Evolutionary conservation across 2,888 invertebrate genomes (phyloP).

Genomic region (Formica aserva): DNA sequence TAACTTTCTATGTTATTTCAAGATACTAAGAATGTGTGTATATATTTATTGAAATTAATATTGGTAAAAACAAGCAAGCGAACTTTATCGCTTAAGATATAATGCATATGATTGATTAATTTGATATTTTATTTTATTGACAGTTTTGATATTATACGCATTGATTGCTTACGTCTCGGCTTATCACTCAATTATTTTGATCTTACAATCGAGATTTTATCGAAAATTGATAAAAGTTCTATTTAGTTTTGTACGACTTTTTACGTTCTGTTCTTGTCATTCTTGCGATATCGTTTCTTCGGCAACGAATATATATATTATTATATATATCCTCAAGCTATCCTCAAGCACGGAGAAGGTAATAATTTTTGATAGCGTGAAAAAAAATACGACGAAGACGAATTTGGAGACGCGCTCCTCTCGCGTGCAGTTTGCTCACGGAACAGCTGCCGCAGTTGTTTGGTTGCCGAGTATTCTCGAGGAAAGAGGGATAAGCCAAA

Average conservation of each 20-base stretch:
- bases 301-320: neutral
- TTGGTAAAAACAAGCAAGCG: neutral
- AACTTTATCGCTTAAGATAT: neutral
- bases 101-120: neutral
- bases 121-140: neutral
- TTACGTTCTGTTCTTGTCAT: neutral
- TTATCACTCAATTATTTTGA: neutral
- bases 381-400: slow-evolving; percentile 42
- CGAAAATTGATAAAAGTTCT: neutral
- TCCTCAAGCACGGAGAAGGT: neutral
- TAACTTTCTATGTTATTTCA: neutral
- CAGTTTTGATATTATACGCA: too few species aligned
- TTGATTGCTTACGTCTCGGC: neutral
- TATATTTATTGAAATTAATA: too few species aligned
- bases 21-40: neutral
- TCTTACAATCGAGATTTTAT: neutral
- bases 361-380: slow-evolving; percentile 1
- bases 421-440: slow-evolving; percentile 63
- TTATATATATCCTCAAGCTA: too few species aligned
- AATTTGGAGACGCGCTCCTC: slow-evolving; percentile 56
- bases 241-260: too few species aligned
- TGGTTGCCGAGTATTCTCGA: slow-evolving; percentile 74
- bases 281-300: neutral
- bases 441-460: slow-evolving; percentile 83
- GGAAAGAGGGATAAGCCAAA: slow-evolving; percentile 76